Evolutionary conservation across 2,888 invertebrate species (phyloP), one percentile per base, ranked within the genome.

Genomic region (Lasioglossum oenotherae): DNA sequence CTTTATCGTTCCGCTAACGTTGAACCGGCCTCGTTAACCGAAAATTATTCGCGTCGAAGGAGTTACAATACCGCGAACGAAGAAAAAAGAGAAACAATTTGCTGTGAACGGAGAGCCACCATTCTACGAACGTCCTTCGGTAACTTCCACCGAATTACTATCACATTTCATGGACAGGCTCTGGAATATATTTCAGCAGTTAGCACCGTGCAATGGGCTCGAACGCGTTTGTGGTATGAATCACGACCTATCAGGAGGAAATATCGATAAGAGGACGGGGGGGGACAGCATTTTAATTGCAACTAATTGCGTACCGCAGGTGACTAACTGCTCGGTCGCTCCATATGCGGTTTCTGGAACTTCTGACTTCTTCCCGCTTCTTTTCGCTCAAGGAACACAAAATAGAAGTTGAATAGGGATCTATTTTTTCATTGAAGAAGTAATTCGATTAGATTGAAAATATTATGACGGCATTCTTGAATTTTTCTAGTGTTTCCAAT

Each of bases 131-230:
- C 53, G 35, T 57, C 67, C 23, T 27, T 74, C 64, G 49, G 31
- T 57, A 78, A 78, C 60, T 78, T 73, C 49, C 31, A 81, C 64
- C 31, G 46, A n/a, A 73, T 73, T 64, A 49, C 64, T 64, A 38
- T 73, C 72, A 41, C 49, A 72, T 57, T 74, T 64, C 64, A 41
- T 41, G 46, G 46, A 64, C 74, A 16, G n/a, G 2, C 41, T 27
- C 16, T 53, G 67, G 53, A 44, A 67, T 69, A 83, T 84, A 76
- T 81, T 84, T 67, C n/a, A 73, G 12, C 46, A 75, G 38, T 69
- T 67, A 77, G 14, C 67, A 67, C 19, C 19, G 49, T 31, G 35
- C 72, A 75, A 49, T 19, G 49, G 49, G 46, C 60, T 16, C 2
- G 41, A 64, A 14, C 53, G n/a, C 57, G 71, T 38, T 31, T 19